Base-by-base conservation (phyloP, 2,888 invertebrate genomes). In the Plutella xylostella region DNA sequence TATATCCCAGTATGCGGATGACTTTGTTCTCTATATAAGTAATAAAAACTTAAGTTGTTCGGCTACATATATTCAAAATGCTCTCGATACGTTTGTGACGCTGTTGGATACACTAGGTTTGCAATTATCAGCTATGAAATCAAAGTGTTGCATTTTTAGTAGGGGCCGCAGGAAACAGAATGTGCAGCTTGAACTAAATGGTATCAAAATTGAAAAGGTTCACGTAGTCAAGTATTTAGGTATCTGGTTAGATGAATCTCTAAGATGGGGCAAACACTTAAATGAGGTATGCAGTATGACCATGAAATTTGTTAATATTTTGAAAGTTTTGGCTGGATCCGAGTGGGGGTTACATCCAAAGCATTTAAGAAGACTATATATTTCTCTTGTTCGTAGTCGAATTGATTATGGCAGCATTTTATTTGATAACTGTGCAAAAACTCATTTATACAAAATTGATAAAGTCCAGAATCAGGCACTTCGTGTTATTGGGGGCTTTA, bases 401-500 rank as follows among this genome's bases (percentile, higher is more conserved):
- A 3, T 46, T 3, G 46, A 46, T 18, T 46, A 43, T 19, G 46
- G 38, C 1, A 19, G 18, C 4, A 40, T 39, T 31, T 22, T 46
- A 3, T 46, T 38, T 42, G 37, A 20, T 7, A n/a, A 5, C n/a
- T 5, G 20, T 37, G 35, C 42, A 12, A 21, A 35, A 4, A 20
- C 12, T 1, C 28, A 42, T 20, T 6, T 42, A 1, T 5, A 37
- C 2, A 42, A 42, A 37, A 22, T 46, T 4, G 38, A 46, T 21
- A 46, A 19, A 42, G 22, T 46, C 9, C 46, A 46, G 31, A 46
- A 46, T 46, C 37, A 37, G 15, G 19, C 46, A 3, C 9, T 46
- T 37, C 25, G 46, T 38, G 28, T 46, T 21, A 22, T 38, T 5
- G 46, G 46, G 2, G 43, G 46, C 12, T 46, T 43, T 17, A 46